These are phyloP conservation scores for Pollenia amentaria DNA, from an alignment of 2,888 invertebrate genomes.

Conservation along the genomic window DNA sequence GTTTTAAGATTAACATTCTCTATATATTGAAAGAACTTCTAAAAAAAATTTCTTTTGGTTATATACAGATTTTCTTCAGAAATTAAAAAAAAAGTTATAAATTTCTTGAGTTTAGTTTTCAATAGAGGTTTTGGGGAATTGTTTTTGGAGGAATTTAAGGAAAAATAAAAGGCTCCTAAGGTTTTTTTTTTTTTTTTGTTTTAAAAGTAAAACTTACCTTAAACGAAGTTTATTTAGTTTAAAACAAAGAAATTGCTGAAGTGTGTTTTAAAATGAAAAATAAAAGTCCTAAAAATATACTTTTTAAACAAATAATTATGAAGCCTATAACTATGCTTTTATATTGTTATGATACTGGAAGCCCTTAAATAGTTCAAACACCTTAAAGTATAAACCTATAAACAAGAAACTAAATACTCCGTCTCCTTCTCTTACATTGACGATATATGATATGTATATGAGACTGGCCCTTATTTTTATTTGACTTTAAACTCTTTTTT, in stretches of 20 bases:
- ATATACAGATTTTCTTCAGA: not conserved
- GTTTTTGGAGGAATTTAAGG: constrained; percentile 12
- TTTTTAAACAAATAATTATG: too few species aligned
- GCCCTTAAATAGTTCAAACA: too few species aligned
- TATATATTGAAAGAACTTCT: constrained; percentile 8
- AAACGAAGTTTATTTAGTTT: not conserved
- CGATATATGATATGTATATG: too few species aligned
- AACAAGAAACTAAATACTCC: too few species aligned
- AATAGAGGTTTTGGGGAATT: not conserved
- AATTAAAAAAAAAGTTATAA: not conserved
- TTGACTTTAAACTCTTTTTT: too few species aligned
- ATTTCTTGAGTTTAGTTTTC: not conserved
- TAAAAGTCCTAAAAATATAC: not conserved
- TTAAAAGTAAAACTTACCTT: constrained; percentile 65
- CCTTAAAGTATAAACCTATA: too few species aligned
- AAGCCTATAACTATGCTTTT: not conserved
- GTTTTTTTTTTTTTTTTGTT: not conserved
- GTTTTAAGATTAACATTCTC: constrained; percentile 44
- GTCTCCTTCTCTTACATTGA: too few species aligned
- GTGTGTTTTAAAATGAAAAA: constrained; percentile 32
- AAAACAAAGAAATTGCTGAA: constrained; percentile 52
- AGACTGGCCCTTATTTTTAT: too few species aligned
- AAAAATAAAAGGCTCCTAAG: constrained; percentile 17
- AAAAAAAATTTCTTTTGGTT: not conserved
- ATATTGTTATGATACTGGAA: too few species aligned